Evolutionary conservation across 2,888 invertebrate species (phyloP).

Genomic region (Barypeithes pellucidus): DNA sequence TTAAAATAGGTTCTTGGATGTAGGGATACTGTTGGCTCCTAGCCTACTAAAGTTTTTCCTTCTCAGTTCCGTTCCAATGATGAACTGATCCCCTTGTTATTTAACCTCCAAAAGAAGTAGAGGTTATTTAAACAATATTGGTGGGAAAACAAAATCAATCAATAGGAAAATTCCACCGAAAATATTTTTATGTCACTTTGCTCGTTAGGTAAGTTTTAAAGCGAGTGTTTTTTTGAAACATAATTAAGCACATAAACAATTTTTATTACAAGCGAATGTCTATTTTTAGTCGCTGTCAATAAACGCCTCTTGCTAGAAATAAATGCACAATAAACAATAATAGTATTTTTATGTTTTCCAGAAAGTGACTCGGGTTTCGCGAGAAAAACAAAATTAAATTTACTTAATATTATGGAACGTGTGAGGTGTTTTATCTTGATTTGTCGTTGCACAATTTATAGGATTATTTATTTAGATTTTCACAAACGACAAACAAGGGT

Average conservation of each 20-base stretch:
- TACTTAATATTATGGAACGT: neutral
- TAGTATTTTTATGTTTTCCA: conserved; percentile 11
- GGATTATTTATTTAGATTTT: conserved; percentile 1
- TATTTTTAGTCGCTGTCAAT: conserved; percentile 15
- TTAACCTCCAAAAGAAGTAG: too few species aligned
- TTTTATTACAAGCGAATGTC: neutral
- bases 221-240: neutral
- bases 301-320: neutral
- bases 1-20: too few species aligned
- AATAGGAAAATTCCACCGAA: neutral
- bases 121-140: too few species aligned
- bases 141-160: neutral
- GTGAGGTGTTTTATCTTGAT: conserved; percentile 3
- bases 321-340: neutral
- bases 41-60: too few species aligned
- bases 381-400: neutral
- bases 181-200: neutral
- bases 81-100: too few species aligned
- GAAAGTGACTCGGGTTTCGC: neutral
- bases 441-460: conserved; percentile 2
- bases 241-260: neutral
- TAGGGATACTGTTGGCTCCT: too few species aligned
- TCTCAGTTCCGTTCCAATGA: too few species aligned
- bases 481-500: neutral
- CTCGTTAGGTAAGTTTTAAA: neutral